Base-by-base conservation (phyloP, 2,113 vertebrate species). In the Ahaetulla prasina region DNA sequence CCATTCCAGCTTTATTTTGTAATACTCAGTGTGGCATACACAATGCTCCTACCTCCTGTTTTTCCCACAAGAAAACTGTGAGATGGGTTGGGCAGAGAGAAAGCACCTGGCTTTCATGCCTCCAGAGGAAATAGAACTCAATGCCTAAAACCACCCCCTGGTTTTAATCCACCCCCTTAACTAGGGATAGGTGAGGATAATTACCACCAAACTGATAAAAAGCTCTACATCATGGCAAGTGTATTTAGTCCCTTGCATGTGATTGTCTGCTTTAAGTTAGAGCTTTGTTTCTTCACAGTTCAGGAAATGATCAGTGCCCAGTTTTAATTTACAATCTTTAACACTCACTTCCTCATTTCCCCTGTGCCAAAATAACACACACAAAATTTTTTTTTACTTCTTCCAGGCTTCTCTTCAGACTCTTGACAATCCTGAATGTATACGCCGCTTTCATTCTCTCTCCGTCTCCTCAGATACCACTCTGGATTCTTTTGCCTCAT, bases 381-480 rank as follows among this genome's bases (percentile, higher is more conserved):
- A n/a, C n/a, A n/a, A n/a, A n/a, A n/a, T 7, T 25, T 0, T 57
- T 5, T 27, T 0, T 11, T 68, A 23, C n/a, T 35, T 39, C 22
- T 47, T 57, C 30, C 95, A 96, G 96, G 52, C 95, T 1, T 0
- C 94, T 91, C 91, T 96, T 60, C 92, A 98, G 97, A 93, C 93
- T 60, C 91, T 98, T 63, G 98, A 98, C 93, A 94, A 97, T 54
- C 97, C 97, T 84, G 97, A 97, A 3, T 97, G 95, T 95, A 96
- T 98, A 90, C 98, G 97, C 92, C 98, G 98, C 96, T 98, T 99
- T 96, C 99, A 99, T 93, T 98, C 98, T 0, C 96, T 98, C 74
- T 99, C 99, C 12, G 87, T 98, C 92, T 98, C 98, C 94, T 99
- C 98, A 0, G 98, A 99, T 91, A 98, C 98, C 92, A 97, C 98